Evolutionary conservation across 2,888 invertebrate genomes (phyloP).

Genomic region (Pseudococcus jackbeardsleyi): DNA sequence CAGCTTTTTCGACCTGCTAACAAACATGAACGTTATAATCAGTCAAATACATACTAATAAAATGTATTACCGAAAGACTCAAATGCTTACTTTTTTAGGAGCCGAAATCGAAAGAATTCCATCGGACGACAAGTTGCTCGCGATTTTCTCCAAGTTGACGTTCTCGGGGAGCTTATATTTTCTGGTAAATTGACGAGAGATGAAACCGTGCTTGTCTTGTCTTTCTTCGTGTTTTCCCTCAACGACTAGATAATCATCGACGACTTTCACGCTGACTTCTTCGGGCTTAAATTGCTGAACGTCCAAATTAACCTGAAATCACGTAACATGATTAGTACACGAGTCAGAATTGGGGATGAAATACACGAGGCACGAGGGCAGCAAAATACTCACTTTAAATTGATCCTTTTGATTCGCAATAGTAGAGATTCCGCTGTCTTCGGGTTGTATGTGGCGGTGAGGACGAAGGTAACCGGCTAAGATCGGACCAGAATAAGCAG

Average conservation of each 20-base stretch:
- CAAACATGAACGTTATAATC: neutral
- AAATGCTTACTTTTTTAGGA: constrained; percentile 59
- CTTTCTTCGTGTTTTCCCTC: constrained; percentile 71
- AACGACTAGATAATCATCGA: constrained; percentile 70
- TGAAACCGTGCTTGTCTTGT: constrained; percentile 70
- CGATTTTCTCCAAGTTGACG: constrained; percentile 69
- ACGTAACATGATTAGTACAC: constrained; percentile 65
- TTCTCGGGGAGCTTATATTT: constrained; percentile 70
- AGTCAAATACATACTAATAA: neutral
- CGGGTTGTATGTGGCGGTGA: constrained; percentile 39
- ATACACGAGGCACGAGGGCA: neutral
- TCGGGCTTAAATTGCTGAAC: constrained; percentile 71
- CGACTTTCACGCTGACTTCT: constrained; percentile 71
- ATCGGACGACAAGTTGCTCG: constrained; percentile 70
- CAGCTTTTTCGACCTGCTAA: constrained; percentile 23
- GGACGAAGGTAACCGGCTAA: constrained; percentile 60
- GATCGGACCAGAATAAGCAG: neutral
- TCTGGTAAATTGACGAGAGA: constrained; percentile 71
- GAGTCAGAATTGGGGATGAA: neutral
- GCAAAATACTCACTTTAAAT: constrained; percentile 53
- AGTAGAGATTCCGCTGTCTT: constrained; percentile 55
- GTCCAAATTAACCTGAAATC: constrained; percentile 69
- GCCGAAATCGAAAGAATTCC: constrained; percentile 70
- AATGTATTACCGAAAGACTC: neutral
- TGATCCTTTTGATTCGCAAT: constrained; percentile 42